Evolutionary conservation across 2,888 invertebrate genomes (phyloP), one percentile per base, ranked within the genome.

Genomic region (Scaptomyza caliginosa): DNA sequence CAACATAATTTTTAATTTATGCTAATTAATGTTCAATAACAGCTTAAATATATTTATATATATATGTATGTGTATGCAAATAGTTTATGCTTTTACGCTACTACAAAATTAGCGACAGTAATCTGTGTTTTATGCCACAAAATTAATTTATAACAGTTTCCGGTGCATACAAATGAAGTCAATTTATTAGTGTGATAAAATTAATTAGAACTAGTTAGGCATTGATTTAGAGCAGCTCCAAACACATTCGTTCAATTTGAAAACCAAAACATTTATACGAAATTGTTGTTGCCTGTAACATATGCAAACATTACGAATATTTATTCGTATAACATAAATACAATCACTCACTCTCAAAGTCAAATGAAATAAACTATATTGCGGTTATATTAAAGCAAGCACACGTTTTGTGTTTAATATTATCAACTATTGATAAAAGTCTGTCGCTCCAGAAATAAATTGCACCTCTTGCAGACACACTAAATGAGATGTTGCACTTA

Each of bases 11-110:
- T 72, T 79, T 66, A 82, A 77, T 83, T 71, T 85, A 82, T 79
- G 79, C 74, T 87, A 85, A 83, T 83, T 79, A 79, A 73, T 82
- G 68, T 85, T 83, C 57, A 79, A 83, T 79, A 82, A 76, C 69
- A 62, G 74, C 66, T 67, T 68, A 74, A 58, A 55, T 59, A 60
- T 63, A 63, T 54, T 32, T 42, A 32, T 16, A 17, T 21, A 21
- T 23, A 28, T 28, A 26, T 30, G 17, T 13, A 7, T 23, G n/a
- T 40, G 26, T 30, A 51, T 32, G n/a, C n/a, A n/a, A n/a, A n/a
- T n/a, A n/a, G n/a, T 57, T 34, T 16, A 24, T 21, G 46, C 48
- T 6, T 26, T 32, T 19, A 32, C 17, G 11, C 23, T 6, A 19
- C 45, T 19, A 11, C n/a, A 24, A 38, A 60, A 73, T 67, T 64